phyloP scores from a whole-genome alignment of 1,140 invertebrate species.

The Drosophila mauritiana region DNA sequence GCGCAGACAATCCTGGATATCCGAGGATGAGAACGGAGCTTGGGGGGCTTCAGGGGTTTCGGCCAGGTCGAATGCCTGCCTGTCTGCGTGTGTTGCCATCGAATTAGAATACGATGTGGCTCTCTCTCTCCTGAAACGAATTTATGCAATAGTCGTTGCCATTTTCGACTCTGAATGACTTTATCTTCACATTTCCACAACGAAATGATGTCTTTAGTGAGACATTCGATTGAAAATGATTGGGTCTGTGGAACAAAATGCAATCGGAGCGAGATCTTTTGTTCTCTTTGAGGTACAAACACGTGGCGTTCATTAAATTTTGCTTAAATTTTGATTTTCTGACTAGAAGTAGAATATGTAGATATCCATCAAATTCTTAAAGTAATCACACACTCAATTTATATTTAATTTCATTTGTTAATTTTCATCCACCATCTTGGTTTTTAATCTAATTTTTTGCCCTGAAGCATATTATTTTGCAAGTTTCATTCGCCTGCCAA shows the following conservation, averaged over 20 bases:
- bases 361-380: background rate
- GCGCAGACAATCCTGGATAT: constrained; percentile 42
- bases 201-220: constrained; percentile 57
- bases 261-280: background rate
- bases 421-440: no score
- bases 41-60: background rate
- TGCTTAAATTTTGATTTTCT: no score
- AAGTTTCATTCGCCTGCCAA: background rate
- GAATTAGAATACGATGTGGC: constrained; percentile 55
- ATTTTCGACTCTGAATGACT: constrained; percentile 62
- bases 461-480: background rate
- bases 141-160: constrained; percentile 71
- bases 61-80: constrained; percentile 29
- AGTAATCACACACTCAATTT: no score
- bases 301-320: constrained; percentile 8
- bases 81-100: constrained; percentile 37
- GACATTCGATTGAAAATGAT: constrained; percentile 54
- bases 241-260: constrained; percentile 20
- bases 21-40: background rate
- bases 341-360: no score
- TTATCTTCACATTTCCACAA: constrained; percentile 58
- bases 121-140: constrained; percentile 26
- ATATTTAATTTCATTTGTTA: no score
- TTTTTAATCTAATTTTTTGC: background rate
- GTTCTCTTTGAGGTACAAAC: constrained; percentile 9